Evolutionary conservation across 2,888 invertebrate genomes (phyloP), one percentile per base, ranked within the genome.

Genomic region (Sericinus montela): DNA sequence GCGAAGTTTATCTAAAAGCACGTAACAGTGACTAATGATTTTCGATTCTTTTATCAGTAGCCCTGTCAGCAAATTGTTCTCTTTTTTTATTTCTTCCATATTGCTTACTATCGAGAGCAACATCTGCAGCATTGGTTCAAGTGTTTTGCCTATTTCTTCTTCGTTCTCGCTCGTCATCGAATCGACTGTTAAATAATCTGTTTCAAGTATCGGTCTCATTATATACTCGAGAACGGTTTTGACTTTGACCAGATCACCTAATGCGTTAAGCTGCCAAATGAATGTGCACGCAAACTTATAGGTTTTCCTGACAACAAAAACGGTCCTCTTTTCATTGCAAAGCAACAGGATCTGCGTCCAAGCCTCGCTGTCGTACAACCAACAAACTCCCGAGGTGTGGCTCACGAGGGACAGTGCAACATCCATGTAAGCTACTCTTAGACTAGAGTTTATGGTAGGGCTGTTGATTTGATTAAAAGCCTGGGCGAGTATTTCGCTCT

Each of bases 261-360:
- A 75, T 42, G 90, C 86, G 14, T 88, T 82, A 1, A 90, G 72
- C 67, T 88, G 90, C 76, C 91, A 90, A 0, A 93, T 63, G 46
- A 94, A 86, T 51, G 85, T 83, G 13, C 90, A 89, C 13, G 94
- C 78, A 60, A 95, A 92, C 50, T 90, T 89, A 46, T 92, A 91
- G 6, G 92, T 91, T 66, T 93, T 92, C 32, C 92, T 88, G 0
- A 92, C 90, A 8, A 95, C 91, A 65, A 94, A 95, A 34, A 95
- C 82, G 0, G 95, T 95, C 52, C 92, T 91, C 69, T 91, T 92
- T 46, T 91, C 83, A 58, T 92, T 90, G 52, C 91, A 92, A 42
- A 92, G 90, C 49, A 85, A 86, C 3, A 94, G 74, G 23, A 94
- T 90, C 58, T 92, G 89, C 51, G 85, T 89, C 94, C 95, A 95